Percentiles rank a stretch among this genome's conserved stretches.
These are phyloP conservation scores for Pteropus rufus DNA, from an alignment of 2,797 vertebrate species.

Conservation along the genomic window DNA sequence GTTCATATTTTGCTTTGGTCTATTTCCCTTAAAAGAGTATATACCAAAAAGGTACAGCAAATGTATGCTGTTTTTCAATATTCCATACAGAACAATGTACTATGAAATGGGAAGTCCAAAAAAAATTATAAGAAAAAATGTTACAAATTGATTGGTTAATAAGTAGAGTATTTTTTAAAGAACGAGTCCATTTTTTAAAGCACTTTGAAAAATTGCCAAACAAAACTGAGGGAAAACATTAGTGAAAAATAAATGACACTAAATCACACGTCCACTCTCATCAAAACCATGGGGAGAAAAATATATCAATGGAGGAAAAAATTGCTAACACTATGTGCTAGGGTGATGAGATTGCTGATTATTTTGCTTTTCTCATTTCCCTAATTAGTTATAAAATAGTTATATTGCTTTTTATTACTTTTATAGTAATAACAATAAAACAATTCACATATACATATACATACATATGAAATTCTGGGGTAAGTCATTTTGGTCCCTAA, in stretches of 20 bases:
- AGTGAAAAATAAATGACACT: slow-evolving; percentile 9
- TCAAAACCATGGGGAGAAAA: not conserved
- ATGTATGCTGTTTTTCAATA: not conserved
- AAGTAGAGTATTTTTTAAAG: not conserved
- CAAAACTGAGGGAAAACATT: not conserved
- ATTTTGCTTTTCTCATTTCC: not conserved
- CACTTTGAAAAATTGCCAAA: not conserved
- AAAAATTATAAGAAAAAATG: slow-evolving; percentile 55
- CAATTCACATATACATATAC: not conserved
- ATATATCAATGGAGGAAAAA: not conserved
- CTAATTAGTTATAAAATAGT: not conserved
- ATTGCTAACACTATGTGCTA: not conserved
- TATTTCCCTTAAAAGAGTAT: not conserved
- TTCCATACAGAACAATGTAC: slow-evolving; percentile 52
- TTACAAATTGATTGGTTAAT: slow-evolving; percentile 60
- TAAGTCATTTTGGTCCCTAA: not conserved
- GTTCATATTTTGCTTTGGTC: not conserved
- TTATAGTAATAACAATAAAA: not conserved
- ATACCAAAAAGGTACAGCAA: not conserved
- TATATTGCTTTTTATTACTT: not conserved
- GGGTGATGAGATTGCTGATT: not conserved
- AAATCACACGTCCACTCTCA: not conserved
- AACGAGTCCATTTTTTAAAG: too few relatives aligned
- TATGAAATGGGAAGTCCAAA: slow-evolving; percentile 63
- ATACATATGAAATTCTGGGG: not conserved